Evolutionary conservation across 2,113 vertebrate genomes (phyloP).

Genomic region (Uria lomvia): DNA sequence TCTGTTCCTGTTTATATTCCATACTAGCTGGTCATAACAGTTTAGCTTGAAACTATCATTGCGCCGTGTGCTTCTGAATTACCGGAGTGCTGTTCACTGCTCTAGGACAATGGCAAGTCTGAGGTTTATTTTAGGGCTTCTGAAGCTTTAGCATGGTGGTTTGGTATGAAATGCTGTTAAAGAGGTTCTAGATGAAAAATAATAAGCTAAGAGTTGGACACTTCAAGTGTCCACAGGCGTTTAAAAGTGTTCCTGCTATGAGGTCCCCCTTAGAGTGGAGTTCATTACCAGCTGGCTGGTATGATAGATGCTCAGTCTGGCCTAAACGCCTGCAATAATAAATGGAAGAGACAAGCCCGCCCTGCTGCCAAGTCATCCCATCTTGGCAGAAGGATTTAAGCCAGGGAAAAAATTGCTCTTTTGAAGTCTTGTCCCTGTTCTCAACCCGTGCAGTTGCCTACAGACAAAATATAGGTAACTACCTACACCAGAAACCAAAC

Average conservation of each 20-base stretch:
- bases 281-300: neutral
- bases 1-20: conserved; percentile 54
- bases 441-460: neutral
- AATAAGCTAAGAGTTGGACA: neutral
- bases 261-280: neutral
- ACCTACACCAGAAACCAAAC: neutral
- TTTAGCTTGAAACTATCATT: conserved; percentile 45
- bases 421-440: neutral
- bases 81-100: neutral
- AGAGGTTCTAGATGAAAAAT: neutral
- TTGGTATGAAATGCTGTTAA: conserved; percentile 7
- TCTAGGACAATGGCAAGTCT: neutral
- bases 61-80: neutral
- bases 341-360: neutral
- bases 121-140: neutral
- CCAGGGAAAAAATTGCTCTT: neutral
- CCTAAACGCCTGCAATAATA: neutral
- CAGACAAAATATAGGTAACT: neutral
- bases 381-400: neutral
- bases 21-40: conserved; percentile 40
- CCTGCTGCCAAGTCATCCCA: neutral
- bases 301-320: neutral
- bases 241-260: neutral
- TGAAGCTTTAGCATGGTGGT: neutral
- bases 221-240: neutral